These are phyloP conservation scores for Mesoligia furuncula DNA, from an alignment of 2,888 invertebrate genomes.

Conservation along the genomic window DNA sequence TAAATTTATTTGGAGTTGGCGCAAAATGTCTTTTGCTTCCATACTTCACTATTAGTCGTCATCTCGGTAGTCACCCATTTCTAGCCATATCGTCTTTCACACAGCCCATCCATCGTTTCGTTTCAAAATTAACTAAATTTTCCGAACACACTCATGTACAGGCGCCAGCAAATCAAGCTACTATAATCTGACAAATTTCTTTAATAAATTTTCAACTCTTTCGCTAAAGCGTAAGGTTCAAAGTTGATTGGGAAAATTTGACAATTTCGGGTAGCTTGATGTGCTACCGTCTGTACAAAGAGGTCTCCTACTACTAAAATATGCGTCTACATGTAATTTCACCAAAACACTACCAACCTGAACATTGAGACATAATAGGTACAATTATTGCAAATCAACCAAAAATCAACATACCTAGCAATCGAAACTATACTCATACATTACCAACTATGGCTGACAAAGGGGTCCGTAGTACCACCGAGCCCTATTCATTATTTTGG, in stretches of 20 bases:
- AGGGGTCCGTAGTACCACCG: conserved; percentile 53
- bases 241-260: too few relatives aligned
- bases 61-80: neutral
- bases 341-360: neutral
- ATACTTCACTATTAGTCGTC: neutral
- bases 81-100: neutral
- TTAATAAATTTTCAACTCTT: too few relatives aligned
- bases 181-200: too few relatives aligned
- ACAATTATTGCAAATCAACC: conserved; percentile 1
- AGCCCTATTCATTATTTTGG: conserved; percentile 70
- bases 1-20: neutral
- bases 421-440: conserved; percentile 32
- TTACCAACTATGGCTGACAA: conserved; percentile 55
- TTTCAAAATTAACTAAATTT: neutral
- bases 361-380: neutral
- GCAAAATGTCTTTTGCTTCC: neutral
- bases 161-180: too few relatives aligned
- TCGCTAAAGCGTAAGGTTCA: too few relatives aligned
- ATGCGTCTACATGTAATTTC: neutral
- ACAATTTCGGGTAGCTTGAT: too few relatives aligned
- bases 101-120: neutral
- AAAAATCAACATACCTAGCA: conserved; percentile 30
- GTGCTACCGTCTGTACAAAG: too few relatives aligned
- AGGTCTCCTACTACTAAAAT: neutral
- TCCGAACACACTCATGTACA: neutral